Conservation (phyloP, 2,113 vertebrate species). For the Odocoileus hemionus region DNA sequence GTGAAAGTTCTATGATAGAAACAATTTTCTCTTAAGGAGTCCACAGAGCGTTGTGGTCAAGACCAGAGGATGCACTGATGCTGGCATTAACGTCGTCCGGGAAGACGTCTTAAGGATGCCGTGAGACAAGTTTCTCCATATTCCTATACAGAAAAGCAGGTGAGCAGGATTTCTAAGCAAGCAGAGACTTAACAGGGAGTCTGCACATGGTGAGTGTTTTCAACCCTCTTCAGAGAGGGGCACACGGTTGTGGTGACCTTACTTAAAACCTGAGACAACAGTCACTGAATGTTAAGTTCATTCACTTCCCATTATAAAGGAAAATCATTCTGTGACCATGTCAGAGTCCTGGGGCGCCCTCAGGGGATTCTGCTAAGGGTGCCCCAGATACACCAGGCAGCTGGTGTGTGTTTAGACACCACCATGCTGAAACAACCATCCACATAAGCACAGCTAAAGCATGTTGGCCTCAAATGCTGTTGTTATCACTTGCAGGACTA, state of each 20-base stretch:
- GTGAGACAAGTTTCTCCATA: background rate
- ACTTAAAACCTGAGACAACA: background rate
- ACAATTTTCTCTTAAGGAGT: background rate
- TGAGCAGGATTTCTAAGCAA: background rate
- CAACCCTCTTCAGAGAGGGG: background rate
- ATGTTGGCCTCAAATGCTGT: background rate
- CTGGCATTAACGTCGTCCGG: background rate
- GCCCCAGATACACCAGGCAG: background rate
- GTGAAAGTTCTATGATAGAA: background rate
- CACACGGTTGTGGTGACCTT: background rate
- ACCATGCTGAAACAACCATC: background rate
- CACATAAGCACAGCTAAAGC: accelerated
- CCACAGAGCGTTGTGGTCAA: background rate
- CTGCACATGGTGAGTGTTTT: background rate
- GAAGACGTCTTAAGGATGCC: background rate
- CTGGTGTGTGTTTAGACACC: background rate
- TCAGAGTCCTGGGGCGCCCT: background rate
- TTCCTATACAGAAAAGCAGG: background rate
- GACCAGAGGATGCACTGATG: background rate
- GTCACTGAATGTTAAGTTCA: background rate
- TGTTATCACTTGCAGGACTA: background rate
- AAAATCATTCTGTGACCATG: background rate
- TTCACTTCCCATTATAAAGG: background rate
- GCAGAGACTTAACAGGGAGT: background rate
- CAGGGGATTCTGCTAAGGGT: background rate